phyloP scores from a whole-genome alignment of 1,140 invertebrate genomes.

The Scaptomyza pallida region DNA sequence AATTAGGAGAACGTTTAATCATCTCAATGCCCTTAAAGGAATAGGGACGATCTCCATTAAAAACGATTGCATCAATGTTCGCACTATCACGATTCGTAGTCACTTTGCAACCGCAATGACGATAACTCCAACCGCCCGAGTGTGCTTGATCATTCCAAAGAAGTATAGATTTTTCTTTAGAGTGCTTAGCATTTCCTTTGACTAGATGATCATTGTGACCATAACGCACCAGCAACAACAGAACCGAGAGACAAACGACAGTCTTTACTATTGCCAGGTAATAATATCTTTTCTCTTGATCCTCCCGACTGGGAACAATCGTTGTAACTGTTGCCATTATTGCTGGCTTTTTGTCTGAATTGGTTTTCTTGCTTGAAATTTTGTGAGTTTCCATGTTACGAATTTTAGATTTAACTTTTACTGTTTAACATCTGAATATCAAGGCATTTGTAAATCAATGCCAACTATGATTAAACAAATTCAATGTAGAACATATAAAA shows the following conservation, averaged over 20 bases:
- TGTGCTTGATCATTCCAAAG: constrained; percentile 41
- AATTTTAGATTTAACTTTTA: neutral
- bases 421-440: too few species aligned
- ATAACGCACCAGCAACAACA: neutral
- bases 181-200: neutral
- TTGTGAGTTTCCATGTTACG: constrained; percentile 15
- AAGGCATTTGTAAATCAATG: neutral
- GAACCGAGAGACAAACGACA: neutral
- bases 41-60: constrained; percentile 51
- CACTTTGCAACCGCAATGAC: constrained; percentile 55
- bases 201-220: neutral
- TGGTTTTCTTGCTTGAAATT: constrained; percentile 15
- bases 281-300: neutral
- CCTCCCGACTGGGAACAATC: neutral
- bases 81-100: constrained; percentile 19
- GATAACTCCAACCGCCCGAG: neutral
- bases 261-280: neutral
- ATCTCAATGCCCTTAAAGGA: constrained; percentile 5
- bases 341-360: too few species aligned
- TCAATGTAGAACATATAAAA: too few species aligned
- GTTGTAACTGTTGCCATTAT: neutral
- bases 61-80: constrained; percentile 49
- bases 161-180: constrained; percentile 19
- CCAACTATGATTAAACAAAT: constrained; percentile 1
- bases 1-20: constrained; percentile 15